Evolutionary conservation across 2,113 vertebrate genomes (phyloP).

Genomic region (Vulpes ferrilata): DNA sequence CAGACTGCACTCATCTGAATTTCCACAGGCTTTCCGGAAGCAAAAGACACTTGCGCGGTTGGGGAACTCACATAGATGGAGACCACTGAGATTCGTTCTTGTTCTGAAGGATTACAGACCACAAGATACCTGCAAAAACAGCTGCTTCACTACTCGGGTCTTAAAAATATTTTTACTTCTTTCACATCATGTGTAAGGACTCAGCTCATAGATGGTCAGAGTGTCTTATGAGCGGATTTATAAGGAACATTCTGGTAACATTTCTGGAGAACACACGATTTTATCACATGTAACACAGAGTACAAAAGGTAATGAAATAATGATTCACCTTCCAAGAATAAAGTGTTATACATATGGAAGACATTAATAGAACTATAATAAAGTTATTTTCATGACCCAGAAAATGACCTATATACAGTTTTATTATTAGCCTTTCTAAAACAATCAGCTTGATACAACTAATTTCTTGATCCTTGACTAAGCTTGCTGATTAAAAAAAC

Average conservation of each 20-base stretch:
- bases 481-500: not conserved
- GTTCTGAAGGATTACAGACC: constrained; percentile 92
- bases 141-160: not conserved
- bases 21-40: constrained; percentile 87
- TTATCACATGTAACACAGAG: not conserved
- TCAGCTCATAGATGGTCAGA: not conserved
- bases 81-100: constrained; percentile 90
- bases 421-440: constrained; percentile 23
- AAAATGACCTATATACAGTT: not conserved
- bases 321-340: not conserved
- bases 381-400: not conserved
- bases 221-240: not conserved
- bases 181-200: not conserved
- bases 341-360: not conserved
- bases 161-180: not conserved
- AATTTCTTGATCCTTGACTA: not conserved
- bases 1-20: constrained; percentile 93
- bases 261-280: constrained; percentile 18
- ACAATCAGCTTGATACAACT: not conserved
- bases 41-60: constrained; percentile 86
- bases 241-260: constrained; percentile 44
- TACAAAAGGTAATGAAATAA: not conserved
- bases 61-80: constrained; percentile 89
- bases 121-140: constrained; percentile 90
- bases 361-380: not conserved